Base-by-base conservation (phyloP, 2,888 invertebrate species). In the Galeruca laticollis region DNA sequence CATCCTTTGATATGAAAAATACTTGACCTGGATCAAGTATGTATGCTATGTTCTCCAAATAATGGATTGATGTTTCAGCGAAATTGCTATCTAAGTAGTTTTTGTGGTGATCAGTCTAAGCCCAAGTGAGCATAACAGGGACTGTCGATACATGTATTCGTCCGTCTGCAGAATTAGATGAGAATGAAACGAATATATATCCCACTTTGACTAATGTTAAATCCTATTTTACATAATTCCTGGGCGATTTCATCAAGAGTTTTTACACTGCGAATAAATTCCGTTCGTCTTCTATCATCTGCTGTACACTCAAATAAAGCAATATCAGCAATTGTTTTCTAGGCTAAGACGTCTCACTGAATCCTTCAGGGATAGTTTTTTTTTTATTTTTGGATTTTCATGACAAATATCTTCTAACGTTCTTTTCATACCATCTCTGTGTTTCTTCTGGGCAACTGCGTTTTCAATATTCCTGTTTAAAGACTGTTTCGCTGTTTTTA, bases 231-330 rank as follows among this genome's bases (percentile, higher is more conserved):
- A n/a, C 51, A 49, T 2, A 77, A 67, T 65, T 73, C 69, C 74
- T 74, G 15, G 76, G 60, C 21, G 26, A 60, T 20, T 26, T 60
- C 47, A 47, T n/a, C n/a, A n/a, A n/a, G n/a, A n/a, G n/a, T n/a
- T n/a, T n/a, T n/a, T n/a, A n/a, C n/a, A n/a, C n/a, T n/a, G n/a
- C n/a, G n/a, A n/a, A n/a, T n/a, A n/a, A n/a, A n/a, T n/a, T n/a
- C n/a, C n/a, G n/a, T n/a, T n/a, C n/a, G n/a, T n/a, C n/a, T n/a
- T n/a, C n/a, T n/a, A n/a, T n/a, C n/a, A n/a, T n/a, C n/a, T n/a
- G 79, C 77, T 64, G 78, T 74, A 40, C 77, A 75, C 20, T 81
- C 80, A 75, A 78, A 78, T 37, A 76, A 69, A 8, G 80, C 81
- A 51, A 84, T 80, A 40, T 81, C 78, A 5, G 73, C 60, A 31